Evolutionary conservation across 2,113 vertebrate genomes (phyloP).

Genomic region (Haemorhous mexicanus): DNA sequence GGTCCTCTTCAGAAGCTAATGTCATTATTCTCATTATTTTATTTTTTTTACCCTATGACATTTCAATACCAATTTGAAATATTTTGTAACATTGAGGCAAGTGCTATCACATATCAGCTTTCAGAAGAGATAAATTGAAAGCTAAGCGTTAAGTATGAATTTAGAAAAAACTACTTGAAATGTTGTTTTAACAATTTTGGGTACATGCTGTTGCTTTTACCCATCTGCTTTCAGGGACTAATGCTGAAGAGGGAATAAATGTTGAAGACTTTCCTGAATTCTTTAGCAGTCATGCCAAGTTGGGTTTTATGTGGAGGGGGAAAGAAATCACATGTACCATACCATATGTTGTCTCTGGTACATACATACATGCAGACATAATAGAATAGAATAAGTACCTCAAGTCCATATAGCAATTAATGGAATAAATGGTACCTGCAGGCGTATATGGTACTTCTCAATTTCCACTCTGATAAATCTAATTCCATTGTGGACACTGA

Average conservation of each 20-base stretch:
- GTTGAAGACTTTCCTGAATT: not conserved
- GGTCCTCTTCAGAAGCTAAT: not conserved
- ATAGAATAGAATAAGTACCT: not conserved
- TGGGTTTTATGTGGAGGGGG: not conserved
- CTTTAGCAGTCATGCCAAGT: not conserved
- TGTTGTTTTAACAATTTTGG: not conserved
- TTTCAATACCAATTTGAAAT: not conserved
- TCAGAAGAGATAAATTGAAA: not conserved
- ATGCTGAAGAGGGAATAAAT: not conserved
- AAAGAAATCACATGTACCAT: not conserved
- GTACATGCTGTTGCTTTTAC: not conserved
- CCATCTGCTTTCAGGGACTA: not conserved
- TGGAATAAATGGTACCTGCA: not conserved
- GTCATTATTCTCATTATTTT: not conserved
- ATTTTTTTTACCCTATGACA: not conserved
- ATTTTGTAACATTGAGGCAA: not conserved
- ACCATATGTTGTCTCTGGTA: not conserved
- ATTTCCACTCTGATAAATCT: not conserved
- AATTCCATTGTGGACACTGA: not conserved
- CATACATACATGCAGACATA: not conserved
- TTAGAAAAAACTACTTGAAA: not conserved
- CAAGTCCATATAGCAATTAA: not conserved
- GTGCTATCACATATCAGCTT: not conserved
- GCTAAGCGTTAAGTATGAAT: not conserved
- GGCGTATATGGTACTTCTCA: not conserved